Evolutionary conservation across 2,888 invertebrate species (phyloP).

Genomic region (Erebia ligea): DNA sequence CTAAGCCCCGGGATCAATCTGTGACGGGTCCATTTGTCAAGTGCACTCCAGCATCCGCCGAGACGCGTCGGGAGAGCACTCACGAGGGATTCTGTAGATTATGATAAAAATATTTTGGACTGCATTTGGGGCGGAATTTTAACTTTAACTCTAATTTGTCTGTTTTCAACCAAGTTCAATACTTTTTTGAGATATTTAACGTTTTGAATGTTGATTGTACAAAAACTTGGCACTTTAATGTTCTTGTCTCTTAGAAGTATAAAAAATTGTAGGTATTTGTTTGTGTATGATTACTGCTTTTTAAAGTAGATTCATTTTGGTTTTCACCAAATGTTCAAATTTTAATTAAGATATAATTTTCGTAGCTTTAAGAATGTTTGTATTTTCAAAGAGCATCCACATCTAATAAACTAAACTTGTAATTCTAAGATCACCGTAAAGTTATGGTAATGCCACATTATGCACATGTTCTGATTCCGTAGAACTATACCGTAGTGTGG

Average conservation of each 20-base stretch:
- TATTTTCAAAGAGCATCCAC: neutral
- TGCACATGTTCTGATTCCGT: neutral
- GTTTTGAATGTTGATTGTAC: no score
- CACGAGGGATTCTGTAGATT: conserved; percentile 18
- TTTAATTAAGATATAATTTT: no score
- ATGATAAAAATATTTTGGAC: conserved; percentile 23
- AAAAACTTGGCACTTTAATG: no score
- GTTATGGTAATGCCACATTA: neutral
- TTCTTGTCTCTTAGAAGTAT: no score
- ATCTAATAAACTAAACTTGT: neutral
- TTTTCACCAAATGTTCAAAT: no score
- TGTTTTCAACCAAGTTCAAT: neutral
- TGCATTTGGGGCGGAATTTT: neutral
- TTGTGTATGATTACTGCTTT: no score
- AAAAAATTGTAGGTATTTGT: no score
- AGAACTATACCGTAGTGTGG: neutral
- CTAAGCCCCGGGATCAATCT: conserved; percentile 18
- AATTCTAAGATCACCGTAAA: neutral
- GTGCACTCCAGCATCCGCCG: conserved; percentile 10
- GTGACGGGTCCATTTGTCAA: conserved; percentile 23
- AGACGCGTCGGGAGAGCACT: conserved; percentile 15
- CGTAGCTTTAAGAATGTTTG: no score
- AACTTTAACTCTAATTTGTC: neutral
- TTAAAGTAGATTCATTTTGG: no score
- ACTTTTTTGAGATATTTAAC: no score